Evolutionary conservation across 2,797 vertebrate genomes (phyloP), one percentile per base, ranked within the genome.

Genomic region (Poecilia wingei): DNA sequence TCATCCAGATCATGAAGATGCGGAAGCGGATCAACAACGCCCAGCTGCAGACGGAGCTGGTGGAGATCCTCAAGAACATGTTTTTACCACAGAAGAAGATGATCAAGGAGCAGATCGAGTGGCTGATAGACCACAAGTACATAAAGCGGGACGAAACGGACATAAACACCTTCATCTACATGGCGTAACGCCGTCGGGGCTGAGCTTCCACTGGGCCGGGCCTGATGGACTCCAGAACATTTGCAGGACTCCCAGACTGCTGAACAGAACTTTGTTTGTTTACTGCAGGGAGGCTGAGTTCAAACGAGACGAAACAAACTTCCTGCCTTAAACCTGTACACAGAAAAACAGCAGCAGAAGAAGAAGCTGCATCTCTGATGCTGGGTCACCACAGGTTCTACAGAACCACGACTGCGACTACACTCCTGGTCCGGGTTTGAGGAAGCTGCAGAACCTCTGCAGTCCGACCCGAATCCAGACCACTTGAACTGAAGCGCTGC

Each of bases 1-100:
- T 99, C 83, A 99, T 99, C 95, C 98, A 99, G 95, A 99, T 99
- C 92, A 99, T 99, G 98, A 99, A 99, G 96, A 99, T 99, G 98
- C 95, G 98, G 88, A 99, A 99, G 96, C 98, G 98, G 95, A 98
- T 99, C 94, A 99, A 97, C 90, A 99, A 99, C 72, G 98, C 98
- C 81, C 98, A 99, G 92, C 97, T 99, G 91, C 98, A 99, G 95
- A 99, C 98, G 69, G 98, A 99, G 97, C 96, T 99, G 92, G 98
- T 99, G 94, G 98, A 99, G 96, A 99, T 99, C 96, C 95, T 99
- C 90, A 99, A 99, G 96, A 99, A 99, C 94, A 99, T 99, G 98
- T 99, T 99, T 95, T 97, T 99, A 94, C 98, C 98, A 80, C 98
- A 99, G 94, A 99, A 99, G 96, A 99, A 99, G 95, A 99, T 99